Evolutionary conservation across 2,797 vertebrate genomes (phyloP).

Genomic region (Eulemur coronatus): DNA sequence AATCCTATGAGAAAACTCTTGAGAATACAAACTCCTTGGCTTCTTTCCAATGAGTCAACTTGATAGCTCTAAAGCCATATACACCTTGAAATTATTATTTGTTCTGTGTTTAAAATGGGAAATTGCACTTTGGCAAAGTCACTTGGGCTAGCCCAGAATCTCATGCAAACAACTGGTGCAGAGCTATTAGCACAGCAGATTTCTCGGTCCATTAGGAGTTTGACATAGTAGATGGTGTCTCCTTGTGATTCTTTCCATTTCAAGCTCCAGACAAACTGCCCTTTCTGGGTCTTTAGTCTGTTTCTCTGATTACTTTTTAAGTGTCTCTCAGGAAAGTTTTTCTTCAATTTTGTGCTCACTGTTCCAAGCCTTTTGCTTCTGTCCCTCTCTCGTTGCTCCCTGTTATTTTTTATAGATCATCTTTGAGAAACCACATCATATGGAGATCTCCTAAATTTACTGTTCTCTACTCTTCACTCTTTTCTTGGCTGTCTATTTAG

Average conservation of each 20-base stretch:
- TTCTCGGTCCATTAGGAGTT: conserved; percentile 64
- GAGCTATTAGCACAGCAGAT: conserved; percentile 64
- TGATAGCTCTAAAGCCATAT: background rate
- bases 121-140: conserved; percentile 67
- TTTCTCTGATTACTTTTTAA: conserved; percentile 72
- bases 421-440: conserved; percentile 45
- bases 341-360: conserved; percentile 57
- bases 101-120: conserved; percentile 52
- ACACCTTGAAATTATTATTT: conserved; percentile 56
- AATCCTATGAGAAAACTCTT: background rate
- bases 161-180: conserved; percentile 50
- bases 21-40: background rate
- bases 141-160: conserved; percentile 27
- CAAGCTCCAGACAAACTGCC: conserved; percentile 53
- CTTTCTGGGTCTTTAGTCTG: conserved; percentile 64
- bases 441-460: conserved; percentile 40
- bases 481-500: conserved; percentile 62
- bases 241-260: conserved; percentile 51
- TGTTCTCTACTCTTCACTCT: conserved; percentile 34
- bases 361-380: conserved; percentile 46
- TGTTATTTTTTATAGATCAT: background rate
- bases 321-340: conserved; percentile 61
- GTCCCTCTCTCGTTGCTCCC: conserved; percentile 14
- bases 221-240: conserved; percentile 63
- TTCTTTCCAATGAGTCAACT: conserved; percentile 22